Evolutionary conservation across 2,888 invertebrate genomes (phyloP), one percentile per base, ranked within the genome.

Genomic region (Drosophila quinaria): DNA sequence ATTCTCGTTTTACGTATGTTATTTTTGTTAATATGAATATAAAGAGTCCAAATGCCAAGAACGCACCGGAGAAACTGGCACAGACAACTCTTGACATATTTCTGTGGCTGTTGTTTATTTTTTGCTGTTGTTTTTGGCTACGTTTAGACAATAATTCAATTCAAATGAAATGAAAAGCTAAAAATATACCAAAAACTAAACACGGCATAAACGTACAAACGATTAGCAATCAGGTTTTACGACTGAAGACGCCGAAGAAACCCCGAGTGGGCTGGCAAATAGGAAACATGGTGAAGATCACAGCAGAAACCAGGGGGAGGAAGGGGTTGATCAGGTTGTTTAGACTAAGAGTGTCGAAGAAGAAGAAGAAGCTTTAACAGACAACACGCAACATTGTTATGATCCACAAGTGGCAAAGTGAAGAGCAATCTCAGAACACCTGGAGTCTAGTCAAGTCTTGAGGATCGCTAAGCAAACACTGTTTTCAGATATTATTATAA

Each of bases 131-230:
- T 64, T 75, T 65, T 70, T 78, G 69, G 70, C 67, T 64, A 80
- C 60, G 71, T 64, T 83, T 78, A 63, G 72, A 69, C 83, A 72
- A 78, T 83, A 80, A 81, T 76, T 82, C 78, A 64, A 63, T 68
- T 55, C 59, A 55, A 33, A 41, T 65, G 49, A 82, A 77, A 75
- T 75, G 63, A 67, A 74, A 73, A 66, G 56, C 87, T 77, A 87
- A 81, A 87, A 82, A 85, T 87, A 81, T 54, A 64, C 31, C 64
- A 44, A 35, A 58, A 25, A 64, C 52, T 61, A 70, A 80, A 69
- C 71, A 76, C 61, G 56, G 47, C 58, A 66, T 62, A 51, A 65
- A 58, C 47, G 58, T 58, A 37, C n/a, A 58, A 58, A 60, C 76
- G 76, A 73, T 70, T 73, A 62, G 65, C 73, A 76, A 77, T 50